Conservation (phyloP, 2,888 invertebrate species). For the Aphodius sticticus region DNA sequence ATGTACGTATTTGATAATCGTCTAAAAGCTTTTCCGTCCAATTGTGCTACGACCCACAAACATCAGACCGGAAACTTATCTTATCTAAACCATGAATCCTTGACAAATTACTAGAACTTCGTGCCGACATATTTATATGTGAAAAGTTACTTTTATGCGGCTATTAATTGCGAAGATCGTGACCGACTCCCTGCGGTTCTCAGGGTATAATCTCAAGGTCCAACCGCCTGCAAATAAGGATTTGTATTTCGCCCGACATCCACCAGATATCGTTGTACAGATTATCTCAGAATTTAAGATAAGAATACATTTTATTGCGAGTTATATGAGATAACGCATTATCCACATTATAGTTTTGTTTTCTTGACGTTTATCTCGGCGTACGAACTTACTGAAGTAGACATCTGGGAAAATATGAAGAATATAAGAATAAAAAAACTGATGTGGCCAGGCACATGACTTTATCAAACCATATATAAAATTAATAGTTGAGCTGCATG, state of each 20-base stretch:
- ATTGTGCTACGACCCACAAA: background rate
- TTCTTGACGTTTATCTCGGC: background rate
- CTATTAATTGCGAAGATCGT: background rate
- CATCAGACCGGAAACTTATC: background rate
- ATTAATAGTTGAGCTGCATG: too few relatives aligned
- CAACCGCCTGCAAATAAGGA: background rate
- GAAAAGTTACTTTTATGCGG: background rate
- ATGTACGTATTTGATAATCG: background rate
- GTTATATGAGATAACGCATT: background rate
- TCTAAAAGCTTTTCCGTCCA: background rate
- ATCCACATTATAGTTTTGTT: background rate
- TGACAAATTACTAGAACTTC: background rate
- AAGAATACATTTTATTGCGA: background rate
- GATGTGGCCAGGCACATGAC: too few relatives aligned
- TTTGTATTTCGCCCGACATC: background rate
- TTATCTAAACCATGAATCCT: background rate
- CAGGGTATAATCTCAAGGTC: background rate
- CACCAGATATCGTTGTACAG: background rate
- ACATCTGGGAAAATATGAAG: too few relatives aligned
- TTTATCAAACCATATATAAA: too few relatives aligned
- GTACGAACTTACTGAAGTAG: background rate
- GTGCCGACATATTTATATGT: constrained; percentile 4
- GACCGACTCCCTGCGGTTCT: background rate
- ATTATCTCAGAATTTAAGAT: background rate
- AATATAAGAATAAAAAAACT: too few relatives aligned